Percentiles rank a stretch among this genome's conserved stretches.
Conservation (phyloP, 2,797 vertebrate species). For the Hippoglossus hippoglossus region DNA sequence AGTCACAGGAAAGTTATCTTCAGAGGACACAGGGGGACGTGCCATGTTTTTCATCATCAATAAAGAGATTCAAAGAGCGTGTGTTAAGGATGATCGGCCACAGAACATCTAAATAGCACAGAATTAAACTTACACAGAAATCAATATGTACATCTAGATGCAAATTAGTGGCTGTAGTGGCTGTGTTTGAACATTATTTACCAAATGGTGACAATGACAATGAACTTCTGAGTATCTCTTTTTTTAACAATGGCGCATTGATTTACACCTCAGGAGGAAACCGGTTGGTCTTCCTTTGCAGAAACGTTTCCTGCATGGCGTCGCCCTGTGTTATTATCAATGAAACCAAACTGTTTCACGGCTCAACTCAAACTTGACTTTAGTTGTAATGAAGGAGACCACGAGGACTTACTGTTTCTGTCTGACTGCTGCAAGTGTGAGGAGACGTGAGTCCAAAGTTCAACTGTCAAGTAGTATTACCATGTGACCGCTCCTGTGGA, state of each 20-base stretch:
- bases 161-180: not conserved
- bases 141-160: not conserved
- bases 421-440: slow-evolving; percentile 4
- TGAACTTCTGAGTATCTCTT: too few relatives aligned
- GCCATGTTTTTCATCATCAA: not conserved
- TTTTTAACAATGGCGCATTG: not conserved
- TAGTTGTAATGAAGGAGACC: too few relatives aligned
- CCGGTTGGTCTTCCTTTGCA: slow-evolving; percentile 1
- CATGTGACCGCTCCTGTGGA: slow-evolving; percentile 45
- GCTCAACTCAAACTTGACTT: not conserved
- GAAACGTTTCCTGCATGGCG: slow-evolving; percentile 11
- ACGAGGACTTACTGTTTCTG: slow-evolving; percentile 71
- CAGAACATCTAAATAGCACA: not conserved
- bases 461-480: slow-evolving; percentile 34
- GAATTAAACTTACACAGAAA: not conserved
- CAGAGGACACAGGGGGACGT: not conserved
- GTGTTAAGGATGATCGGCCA: not conserved
- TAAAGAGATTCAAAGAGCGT: not conserved
- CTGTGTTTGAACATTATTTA: not conserved
- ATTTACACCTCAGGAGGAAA: not conserved
- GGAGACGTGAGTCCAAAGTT: slow-evolving; percentile 2
- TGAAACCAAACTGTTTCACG: not conserved
- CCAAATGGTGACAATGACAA: not conserved
- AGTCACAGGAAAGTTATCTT: not conserved
- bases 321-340: not conserved